Evolutionary conservation across 2,888 invertebrate genomes (phyloP).

Genomic region (Heliconius ismenius): DNA sequence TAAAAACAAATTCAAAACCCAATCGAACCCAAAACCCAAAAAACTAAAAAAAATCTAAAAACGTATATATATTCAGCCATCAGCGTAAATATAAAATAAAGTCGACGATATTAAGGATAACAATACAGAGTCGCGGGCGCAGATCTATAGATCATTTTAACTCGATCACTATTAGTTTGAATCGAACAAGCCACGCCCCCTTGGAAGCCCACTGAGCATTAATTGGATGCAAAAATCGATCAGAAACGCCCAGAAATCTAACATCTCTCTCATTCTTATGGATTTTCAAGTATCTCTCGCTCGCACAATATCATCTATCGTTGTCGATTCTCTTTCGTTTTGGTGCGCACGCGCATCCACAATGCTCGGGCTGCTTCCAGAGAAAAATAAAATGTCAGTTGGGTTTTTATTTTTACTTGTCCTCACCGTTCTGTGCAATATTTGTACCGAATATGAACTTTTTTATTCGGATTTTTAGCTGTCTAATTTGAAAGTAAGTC

Average conservation of each 20-base stretch:
- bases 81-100: conserved; percentile 74
- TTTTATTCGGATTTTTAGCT: conserved; percentile 62
- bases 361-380: conserved; percentile 72
- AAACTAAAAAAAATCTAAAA: conserved; percentile 54
- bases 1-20: neutral
- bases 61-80: conserved; percentile 64
- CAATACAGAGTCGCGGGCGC: conserved; percentile 72
- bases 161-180: conserved; percentile 78
- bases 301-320: conserved; percentile 49
- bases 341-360: conserved; percentile 70
- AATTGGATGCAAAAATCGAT: conserved; percentile 76
- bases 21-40: conserved; percentile 48
- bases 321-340: conserved; percentile 61
- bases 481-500: conserved; percentile 73
- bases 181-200: conserved; percentile 70
- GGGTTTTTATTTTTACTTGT: conserved; percentile 67
- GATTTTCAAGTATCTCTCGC: conserved; percentile 44
- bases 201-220: conserved; percentile 79
- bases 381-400: conserved; percentile 74
- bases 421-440: conserved; percentile 76
- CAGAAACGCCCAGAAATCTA: conserved; percentile 67
- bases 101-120: conserved; percentile 74
- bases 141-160: conserved; percentile 80
- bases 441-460: conserved; percentile 72
- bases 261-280: conserved; percentile 52